Evolutionary conservation across 2,113 vertebrate genomes (phyloP), one percentile per base, ranked within the genome.

Genomic region (Candoia aspera): DNA sequence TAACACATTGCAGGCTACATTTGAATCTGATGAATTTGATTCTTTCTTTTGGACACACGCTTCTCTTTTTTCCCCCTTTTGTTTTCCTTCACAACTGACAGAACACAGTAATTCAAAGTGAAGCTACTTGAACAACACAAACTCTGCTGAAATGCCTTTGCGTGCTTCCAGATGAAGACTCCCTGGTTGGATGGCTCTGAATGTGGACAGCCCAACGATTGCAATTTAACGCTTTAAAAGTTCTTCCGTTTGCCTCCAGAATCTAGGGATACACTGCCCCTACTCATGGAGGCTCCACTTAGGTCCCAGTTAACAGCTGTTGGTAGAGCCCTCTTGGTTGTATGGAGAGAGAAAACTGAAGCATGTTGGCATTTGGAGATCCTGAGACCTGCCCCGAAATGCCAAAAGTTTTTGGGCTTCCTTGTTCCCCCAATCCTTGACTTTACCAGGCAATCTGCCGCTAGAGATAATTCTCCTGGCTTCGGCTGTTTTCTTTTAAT

Each of bases 381-480:
- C 21, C 57, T 15, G 29, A 83, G 55, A 86, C 24, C 84, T 94
- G 58, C 88, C 91, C 85, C 13, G 13, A 26, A 59, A 94, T 79
- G 26, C 64, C 90, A 84, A 23, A 37, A 15, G 53, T 0, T 21
- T 53, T 4, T 37, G 29, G 29, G 3, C 23, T 21, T 54, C 1
- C 42, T 6, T 2, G 0, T 90, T 92, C 83, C 92, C 92, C 93
- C 60, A 85, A 93, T 90, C 90, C 94, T 86, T 62, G 9, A 46
- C 0, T 93, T 91, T 24, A 93, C 9, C 53, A 94, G 17, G 90
- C 93, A 93, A 33, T 86, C 93, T 88, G 92, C 0, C 6, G n/a
- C 94, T 92, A 73, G 10, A 33, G 91, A 89, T 68, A 0, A 0
- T 19, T 91, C 96, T 94, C 93, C 90, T 94, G 96, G 92, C 90